A percentile compares a stretch with the other conserved stretches of the same genome.
These are phyloP conservation scores for Zaprionus vittiger DNA, from an alignment of 1,140 invertebrate species.

Conservation along the genomic window DNA sequence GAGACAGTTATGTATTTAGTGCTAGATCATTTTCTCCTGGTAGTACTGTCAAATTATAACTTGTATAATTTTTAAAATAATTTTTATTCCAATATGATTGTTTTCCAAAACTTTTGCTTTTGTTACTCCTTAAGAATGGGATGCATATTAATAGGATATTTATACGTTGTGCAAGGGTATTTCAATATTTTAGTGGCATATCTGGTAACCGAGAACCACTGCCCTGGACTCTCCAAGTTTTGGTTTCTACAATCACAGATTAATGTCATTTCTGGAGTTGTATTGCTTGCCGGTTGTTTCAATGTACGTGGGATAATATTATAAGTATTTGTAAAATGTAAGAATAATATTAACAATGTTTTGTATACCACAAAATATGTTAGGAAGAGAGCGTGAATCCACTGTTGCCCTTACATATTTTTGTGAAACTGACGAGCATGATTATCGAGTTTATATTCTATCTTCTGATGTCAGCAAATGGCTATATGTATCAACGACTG, in stretches of 20 bases:
- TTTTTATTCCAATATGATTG: conserved; percentile 10
- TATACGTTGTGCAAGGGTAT: background rate
- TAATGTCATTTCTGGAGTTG: conserved; percentile 7
- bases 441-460: conserved; percentile 45
- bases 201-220: background rate
- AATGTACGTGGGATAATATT: conserved; percentile 3
- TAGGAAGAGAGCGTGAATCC: background rate
- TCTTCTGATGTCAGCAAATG: conserved; percentile 13
- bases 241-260: conserved; percentile 21
- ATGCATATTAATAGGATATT: conserved; percentile 6
- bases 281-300: conserved; percentile 5
- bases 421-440: conserved; percentile 30
- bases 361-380: background rate
- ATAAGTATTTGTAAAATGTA: background rate
- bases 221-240: background rate
- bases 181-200: background rate
- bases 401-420: conserved; percentile 47
- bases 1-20: too few species aligned
- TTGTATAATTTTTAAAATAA: background rate
- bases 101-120: conserved; percentile 20
- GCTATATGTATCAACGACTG: too few species aligned
- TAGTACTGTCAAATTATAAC: conserved; percentile 7
- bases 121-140: conserved; percentile 18
- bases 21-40: background rate
- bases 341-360: background rate